Base-by-base conservation (phyloP, 2,113 vertebrate species). In the Dissostichus mawsoni region DNA sequence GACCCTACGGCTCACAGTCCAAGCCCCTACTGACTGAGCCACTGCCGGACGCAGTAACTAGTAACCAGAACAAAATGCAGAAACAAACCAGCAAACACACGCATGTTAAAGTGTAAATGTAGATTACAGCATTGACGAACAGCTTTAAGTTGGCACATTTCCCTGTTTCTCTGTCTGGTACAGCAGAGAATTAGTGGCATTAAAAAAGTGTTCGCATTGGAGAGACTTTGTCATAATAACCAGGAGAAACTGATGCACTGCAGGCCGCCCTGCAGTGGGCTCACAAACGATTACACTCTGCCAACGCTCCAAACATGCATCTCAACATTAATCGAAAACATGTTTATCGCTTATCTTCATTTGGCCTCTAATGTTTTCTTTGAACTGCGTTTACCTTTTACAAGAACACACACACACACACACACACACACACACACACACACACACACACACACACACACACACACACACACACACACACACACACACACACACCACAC, bases 271-370 rank as follows among this genome's bases (percentile, higher is more conserved):
- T 68, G 77, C 79, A 81, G 66, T 5, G 44, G 52, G 14, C 56
- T 68, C 68, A 82, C 53, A 82, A 77, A 78, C 4, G 55, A 88
- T 86, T 78, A 87, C 41, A 62, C 56, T 51, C 65, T 77, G 89
- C 86, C 86, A 89, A 70, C 71, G 68, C 55, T 74, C 73, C 78
- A 76, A 82, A 83, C 71, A 86, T 78, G 74, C 68, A 80, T 86
- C 81, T 81, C 48, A 56, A 82, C 67, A 71, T 88, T 85, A 84
- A 87, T 74, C 14, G 16, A 87, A 90, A 91, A 83, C 64, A 68
- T 61, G 63, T 68, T 86, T 69, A 83, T 55, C 25, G 3, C 80
- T 88, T 87, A 82, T 90, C 82, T 81, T 80, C 69, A 84, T 75
- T 87, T 76, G 44, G 79, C 53, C 80, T 81, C 23, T 79, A 68